phyloP scores from a whole-genome alignment of 2,888 invertebrate genomes.

The Drosophila prostipennis region DNA sequence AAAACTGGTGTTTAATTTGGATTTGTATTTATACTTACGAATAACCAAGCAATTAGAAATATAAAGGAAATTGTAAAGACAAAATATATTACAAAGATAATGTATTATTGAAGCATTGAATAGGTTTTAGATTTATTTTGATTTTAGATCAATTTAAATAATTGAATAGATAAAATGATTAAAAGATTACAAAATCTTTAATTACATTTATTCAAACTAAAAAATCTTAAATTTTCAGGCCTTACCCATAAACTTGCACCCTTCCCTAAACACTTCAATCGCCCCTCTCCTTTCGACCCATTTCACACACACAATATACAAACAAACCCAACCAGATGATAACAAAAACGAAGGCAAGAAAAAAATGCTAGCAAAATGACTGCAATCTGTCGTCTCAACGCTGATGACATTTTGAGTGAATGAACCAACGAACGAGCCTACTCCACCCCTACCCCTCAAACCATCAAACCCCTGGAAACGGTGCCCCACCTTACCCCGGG shows the following conservation, averaged over 20 bases:
- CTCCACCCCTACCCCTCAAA: not conserved
- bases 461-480: slow-evolving; percentile 12
- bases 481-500: slow-evolving; percentile 3
- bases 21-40: too few relatives aligned
- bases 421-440: slow-evolving; percentile 70
- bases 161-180: too few relatives aligned
- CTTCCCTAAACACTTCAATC: slow-evolving; percentile 6
- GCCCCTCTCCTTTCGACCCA: slow-evolving; percentile 13
- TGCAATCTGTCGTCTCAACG: slow-evolving; percentile 79
- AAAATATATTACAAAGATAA: too few relatives aligned
- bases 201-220: not conserved
- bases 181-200: too few relatives aligned
- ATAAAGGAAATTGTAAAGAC: too few relatives aligned
- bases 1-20: too few relatives aligned
- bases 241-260: not conserved
- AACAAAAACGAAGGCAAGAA: slow-evolving; percentile 41
- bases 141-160: too few relatives aligned
- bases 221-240: not conserved
- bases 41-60: too few relatives aligned
- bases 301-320: slow-evolving; percentile 48
- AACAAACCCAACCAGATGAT: slow-evolving; percentile 49
- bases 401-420: slow-evolving; percentile 81
- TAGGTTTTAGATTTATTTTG: too few relatives aligned
- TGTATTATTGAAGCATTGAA: too few relatives aligned
- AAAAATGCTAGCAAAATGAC: slow-evolving; percentile 66